A percentile compares a stretch with the other conserved stretches of the same genome.
phyloP scores from a whole-genome alignment of 2,888 invertebrate genomes.

The Epirrhoe tristata region DNA sequence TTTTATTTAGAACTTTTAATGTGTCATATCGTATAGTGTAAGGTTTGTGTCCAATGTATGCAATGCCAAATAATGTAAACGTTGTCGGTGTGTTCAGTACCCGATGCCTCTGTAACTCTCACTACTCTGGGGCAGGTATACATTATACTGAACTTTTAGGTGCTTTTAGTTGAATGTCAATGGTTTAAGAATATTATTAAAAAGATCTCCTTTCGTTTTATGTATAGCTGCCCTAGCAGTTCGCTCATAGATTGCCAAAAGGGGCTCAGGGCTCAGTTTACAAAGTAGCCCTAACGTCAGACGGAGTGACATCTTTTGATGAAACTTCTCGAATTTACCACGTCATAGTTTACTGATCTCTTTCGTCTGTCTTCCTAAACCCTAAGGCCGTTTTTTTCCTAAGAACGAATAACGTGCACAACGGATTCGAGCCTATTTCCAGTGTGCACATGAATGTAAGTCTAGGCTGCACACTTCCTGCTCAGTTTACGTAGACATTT shows the following conservation, averaged over 20 bases:
- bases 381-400: conserved; percentile 14
- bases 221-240: neutral
- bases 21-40: conserved; percentile 69
- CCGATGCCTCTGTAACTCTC: conserved; percentile 7
- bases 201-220: neutral
- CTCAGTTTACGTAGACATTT: conserved; percentile 60
- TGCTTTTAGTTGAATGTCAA: neutral
- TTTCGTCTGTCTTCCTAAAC: conserved; percentile 44
- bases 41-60: conserved; percentile 49
- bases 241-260: conserved; percentile 18
- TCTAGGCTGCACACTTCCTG: conserved; percentile 44
- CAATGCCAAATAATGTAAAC: conserved; percentile 55
- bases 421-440: neutral
- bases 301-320: conserved; percentile 25
- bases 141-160: neutral
- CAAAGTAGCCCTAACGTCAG: conserved; percentile 14
- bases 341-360: conserved; percentile 44
- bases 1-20: conserved; percentile 52
- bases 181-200: neutral
- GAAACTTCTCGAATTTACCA: conserved; percentile 21
- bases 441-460: neutral
- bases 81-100: conserved; percentile 38
- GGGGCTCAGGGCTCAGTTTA: conserved; percentile 29
- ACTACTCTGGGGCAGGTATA: conserved; percentile 3
- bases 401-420: neutral